phyloP scores from a whole-genome alignment of 2,888 invertebrate species.

The Omphaloscelis lunosa region DNA sequence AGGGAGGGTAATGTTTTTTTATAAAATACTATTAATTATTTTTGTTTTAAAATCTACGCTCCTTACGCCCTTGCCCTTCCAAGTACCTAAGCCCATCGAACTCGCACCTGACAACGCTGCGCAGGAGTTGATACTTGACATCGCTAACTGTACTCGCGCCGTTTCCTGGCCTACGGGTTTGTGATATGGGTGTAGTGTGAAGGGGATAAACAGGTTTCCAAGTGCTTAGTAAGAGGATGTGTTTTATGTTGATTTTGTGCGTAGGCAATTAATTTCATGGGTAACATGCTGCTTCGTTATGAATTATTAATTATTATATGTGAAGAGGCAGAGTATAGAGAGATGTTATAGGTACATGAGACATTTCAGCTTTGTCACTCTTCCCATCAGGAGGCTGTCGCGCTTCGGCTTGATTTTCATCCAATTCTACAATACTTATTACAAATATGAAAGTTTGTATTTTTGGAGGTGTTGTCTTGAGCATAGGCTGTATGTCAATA shows the following conservation, averaged over 20 bases:
- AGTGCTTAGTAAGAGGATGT: constrained; percentile 3
- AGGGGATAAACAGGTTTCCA: constrained; percentile 34
- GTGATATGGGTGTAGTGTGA: constrained; percentile 43
- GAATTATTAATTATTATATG: not conserved
- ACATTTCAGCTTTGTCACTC: not conserved
- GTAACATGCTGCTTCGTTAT: constrained; percentile 9
- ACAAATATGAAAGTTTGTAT: too few species aligned
- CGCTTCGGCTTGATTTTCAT: too few species aligned
- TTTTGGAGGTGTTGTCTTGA: too few species aligned
- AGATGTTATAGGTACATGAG: not conserved
- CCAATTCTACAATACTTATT: too few species aligned
- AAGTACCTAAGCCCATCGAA: constrained; percentile 36
- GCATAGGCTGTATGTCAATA: too few species aligned
- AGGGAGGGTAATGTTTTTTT: not conserved
- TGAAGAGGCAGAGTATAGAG: too few species aligned
- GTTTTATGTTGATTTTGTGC: constrained; percentile 44
- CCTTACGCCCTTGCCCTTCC: not conserved
- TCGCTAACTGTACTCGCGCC: constrained; percentile 62
- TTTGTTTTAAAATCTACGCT: too few species aligned
- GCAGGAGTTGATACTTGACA: constrained; percentile 48
- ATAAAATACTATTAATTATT: not conserved
- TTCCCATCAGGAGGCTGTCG: too few species aligned
- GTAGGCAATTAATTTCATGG: constrained; percentile 25
- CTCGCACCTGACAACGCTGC: constrained; percentile 34
- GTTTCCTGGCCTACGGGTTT: constrained; percentile 63